These are phyloP conservation scores for Digitonthophagus gazella DNA, from an alignment of 2,888 invertebrate genomes.

Conservation along the genomic window DNA sequence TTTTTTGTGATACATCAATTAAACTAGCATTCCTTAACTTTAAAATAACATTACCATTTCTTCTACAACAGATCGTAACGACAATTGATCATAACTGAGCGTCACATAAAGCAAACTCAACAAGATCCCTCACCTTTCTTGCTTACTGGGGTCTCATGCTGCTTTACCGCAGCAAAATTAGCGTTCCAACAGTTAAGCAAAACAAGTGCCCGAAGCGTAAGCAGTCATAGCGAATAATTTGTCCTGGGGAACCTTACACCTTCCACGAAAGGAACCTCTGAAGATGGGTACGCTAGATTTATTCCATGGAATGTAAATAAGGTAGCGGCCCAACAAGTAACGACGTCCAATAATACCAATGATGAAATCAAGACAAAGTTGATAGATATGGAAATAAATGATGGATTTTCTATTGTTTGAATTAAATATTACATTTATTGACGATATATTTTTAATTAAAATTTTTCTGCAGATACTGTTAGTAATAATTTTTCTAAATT, in stretches of 20 bases:
- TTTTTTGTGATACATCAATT: no score
- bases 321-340: neutral
- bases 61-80: neutral
- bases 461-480: no score
- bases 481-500: no score
- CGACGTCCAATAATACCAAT: neutral
- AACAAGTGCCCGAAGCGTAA: neutral
- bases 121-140: neutral
- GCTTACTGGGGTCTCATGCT: neutral
- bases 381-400: no score
- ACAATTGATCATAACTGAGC: neutral
- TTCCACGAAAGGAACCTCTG: neutral
- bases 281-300: neutral
- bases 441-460: no score
- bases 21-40: no score
- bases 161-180: neutral
- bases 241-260: neutral
- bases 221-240: neutral
- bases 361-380: no score
- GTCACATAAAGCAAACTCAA: neutral
- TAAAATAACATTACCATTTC: neutral
- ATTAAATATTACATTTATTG: no score
- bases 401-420: no score
- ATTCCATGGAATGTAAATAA: neutral
- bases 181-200: neutral